Evolutionary conservation across 2,797 vertebrate genomes (phyloP), one percentile per base, ranked within the genome.

Genomic region (Crenichthys baileyi): DNA sequence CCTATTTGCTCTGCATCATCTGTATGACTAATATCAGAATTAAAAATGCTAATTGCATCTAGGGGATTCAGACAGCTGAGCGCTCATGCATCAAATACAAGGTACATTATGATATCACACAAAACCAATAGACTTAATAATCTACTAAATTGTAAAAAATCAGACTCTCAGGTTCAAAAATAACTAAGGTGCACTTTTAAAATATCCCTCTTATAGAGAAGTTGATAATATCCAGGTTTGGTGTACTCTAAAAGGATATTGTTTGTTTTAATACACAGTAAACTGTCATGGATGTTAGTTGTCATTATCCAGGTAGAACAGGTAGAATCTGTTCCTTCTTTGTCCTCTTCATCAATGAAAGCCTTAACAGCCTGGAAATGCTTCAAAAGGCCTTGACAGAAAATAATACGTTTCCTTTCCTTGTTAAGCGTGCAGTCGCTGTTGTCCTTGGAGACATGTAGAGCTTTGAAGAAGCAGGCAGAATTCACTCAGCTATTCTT

Each of bases 381-480:
- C 73, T 79, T 89, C 26, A 89, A 81, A 86, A 79, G 75, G 51
- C 70, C 73, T 46, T 70, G 72, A 72, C 36, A 82, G 68, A 60
- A 88, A 79, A 82, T 82, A 22, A 82, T 76, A 70, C 58, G 72
- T 84, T 90, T 89, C 84, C 78, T 72, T 77, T 84, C 73, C 79
- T 75, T 26, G 20, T 71, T 53, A 67, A 81, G 82, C 51, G 4
- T 81, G 73, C 75, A 77, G 55, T 20, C 8, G 46, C 68, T 75
- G 67, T 53, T 60, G 70, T 87, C 86, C 87, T 90, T 89, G 76
- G 89, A 87, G 84, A 85, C 79, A 83, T 83, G 75, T 74, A 77
- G 77, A 76, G 78, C 88, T 85, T 86, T 81, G 75, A 89, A 63
- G 73, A 85, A 73, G 46, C 76, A 65, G 15, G 55, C 44, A 53